phyloP scores from a whole-genome alignment of 2,113 vertebrate genomes.

The Odobenus rosmarus region DNA sequence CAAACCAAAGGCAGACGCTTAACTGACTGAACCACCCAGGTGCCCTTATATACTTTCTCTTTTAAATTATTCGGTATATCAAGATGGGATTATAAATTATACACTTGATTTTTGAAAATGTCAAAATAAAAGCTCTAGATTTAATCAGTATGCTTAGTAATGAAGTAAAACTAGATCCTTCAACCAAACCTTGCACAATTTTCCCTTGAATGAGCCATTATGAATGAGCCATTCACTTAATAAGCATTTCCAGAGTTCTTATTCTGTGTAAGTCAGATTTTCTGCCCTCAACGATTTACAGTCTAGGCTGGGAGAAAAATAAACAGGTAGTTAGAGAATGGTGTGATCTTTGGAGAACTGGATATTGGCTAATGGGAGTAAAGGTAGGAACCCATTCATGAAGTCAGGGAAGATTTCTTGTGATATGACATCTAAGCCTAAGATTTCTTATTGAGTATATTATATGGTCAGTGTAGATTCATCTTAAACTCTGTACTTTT shows the following conservation, averaged over 20 bases:
- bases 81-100: background rate
- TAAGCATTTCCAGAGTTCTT: background rate
- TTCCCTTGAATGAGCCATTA: background rate
- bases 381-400: background rate
- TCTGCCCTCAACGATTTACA: background rate
- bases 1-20: background rate
- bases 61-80: background rate
- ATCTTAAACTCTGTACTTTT: background rate
- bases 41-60: background rate
- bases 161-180: background rate
- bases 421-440: background rate
- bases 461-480: background rate
- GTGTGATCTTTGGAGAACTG: background rate
- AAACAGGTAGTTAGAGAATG: background rate
- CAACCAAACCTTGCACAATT: background rate
- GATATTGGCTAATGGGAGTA: background rate
- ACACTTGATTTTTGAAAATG: background rate
- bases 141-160: conserved; percentile 17
- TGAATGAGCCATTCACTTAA: background rate
- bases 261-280: background rate
- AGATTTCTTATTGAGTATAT: background rate
- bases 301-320: background rate
- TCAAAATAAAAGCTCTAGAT: background rate
- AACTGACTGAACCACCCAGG: background rate
- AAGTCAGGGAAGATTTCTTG: background rate